Base-by-base conservation (phyloP, 1,140 invertebrate genomes). In the Nymphalis io region DNA sequence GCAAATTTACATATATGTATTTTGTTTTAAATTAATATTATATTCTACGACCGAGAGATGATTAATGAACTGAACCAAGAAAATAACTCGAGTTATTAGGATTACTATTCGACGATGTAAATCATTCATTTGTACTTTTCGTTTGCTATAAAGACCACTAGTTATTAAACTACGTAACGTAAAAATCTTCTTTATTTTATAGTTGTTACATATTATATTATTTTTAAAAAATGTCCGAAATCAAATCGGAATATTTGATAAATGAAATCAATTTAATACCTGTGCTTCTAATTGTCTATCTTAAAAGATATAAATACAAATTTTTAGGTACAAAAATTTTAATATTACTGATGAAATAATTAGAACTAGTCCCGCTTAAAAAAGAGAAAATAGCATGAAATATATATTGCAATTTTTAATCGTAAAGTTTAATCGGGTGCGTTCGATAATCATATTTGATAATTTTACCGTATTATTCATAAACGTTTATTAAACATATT, bases 301-400 rank as follows among this genome's bases (percentile, higher is more conserved):
- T 16, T 46, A 16, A 16, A 46, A 44, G 16, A 46, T 46, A n/a
- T 2, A 16, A 46, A 46, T 11, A 51, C 8, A 20, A 11, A 10
- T 3, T 20, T 51, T 11, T 51, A 51, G 16, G 3, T 51, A 27
- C n/a, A 27, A 5, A 27, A 55, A 55, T n/a, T 5, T 3, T 44
- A 27, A 55, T 11, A 27, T 55, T 55, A 55, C 48, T 6, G 20
- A 62, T 48, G 60, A 44, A 62, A 62, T 62, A 62, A 62, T 62
- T 48, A 48, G 16, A 23, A 18, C 60, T 62, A 62, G 60, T 62
- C 60, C 46, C 15, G 13, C 51, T 23, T 27, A 15, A 55, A 55
- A 13, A 5, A 0, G n/a, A n/a, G 5, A 55, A 27, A 15, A 27
- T 27, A 11, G 6, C n/a, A 46, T 16, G 21, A 55, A 55, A 15